Base-by-base conservation (phyloP, 2,888 invertebrate species). In the Pediacus dermestoides region DNA sequence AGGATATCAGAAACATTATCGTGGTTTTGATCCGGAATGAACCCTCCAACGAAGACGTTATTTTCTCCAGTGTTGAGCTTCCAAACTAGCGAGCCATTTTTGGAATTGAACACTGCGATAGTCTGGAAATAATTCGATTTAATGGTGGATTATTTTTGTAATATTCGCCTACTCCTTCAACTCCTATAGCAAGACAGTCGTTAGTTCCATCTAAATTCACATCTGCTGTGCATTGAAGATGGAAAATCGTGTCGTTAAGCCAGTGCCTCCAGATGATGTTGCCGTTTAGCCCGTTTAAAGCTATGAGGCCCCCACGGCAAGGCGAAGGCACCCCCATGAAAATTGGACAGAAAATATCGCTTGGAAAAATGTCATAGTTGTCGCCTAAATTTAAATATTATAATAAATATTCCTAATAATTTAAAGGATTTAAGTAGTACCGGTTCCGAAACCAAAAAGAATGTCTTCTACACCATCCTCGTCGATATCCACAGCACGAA, bases 381-480 rank as follows among this genome's bases (percentile, higher is more conserved):
- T 66, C 66, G 28, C 64, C 67, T 66, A 33, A 31, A 31, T 16
- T 16, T 7, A 11, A 23, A 12, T 34, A 10, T 38, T 15, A 30
- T 8, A 36, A 7, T 16, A 36, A 31, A 14, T 13, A 23, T 13
- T 12, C 25, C 14, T 34, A 14, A n/a, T n/a, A n/a, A n/a, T n/a
- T n/a, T n/a, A 18, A 18, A 18, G 6, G n/a, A 18, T 18, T 7
- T 7, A 18, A 6, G 6, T n/a, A 18, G 6, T n/a, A 84, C 85
- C 84, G 63, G 87, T 85, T 35, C 83, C 85, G 67, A 82, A 88
- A 43, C 87, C 88, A 45, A 88, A 74, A 36, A 88, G 74, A 13
- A 87, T 72, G 66, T 89, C 88, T 32, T 80, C 74, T 6, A 81
- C 62, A 10, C 76, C 78, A 70, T 89, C 88, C 2, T 72, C 70